These are phyloP conservation scores for Rhynchomys soricoides DNA, from an alignment of 2,113 vertebrate species.

Conservation along the genomic window DNA sequence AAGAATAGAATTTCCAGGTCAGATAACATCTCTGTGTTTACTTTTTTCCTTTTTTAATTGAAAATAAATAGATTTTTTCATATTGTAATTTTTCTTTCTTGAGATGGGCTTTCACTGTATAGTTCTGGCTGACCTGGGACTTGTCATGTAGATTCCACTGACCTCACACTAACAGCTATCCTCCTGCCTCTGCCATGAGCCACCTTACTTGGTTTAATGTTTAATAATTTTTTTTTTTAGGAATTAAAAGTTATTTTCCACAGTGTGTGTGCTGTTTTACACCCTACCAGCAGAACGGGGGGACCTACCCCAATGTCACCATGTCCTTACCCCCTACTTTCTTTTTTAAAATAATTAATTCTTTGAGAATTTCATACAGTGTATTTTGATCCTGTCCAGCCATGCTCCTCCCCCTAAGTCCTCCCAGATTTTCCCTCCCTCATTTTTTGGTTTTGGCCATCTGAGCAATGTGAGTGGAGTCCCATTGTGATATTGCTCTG, in stretches of 20 bases:
- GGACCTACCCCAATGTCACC: not conserved
- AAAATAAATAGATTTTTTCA: not conserved
- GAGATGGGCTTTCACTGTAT: too few species aligned
- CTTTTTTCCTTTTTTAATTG: not conserved
- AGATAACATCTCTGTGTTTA: not conserved
- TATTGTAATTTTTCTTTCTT: not conserved
- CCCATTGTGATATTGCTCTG: not conserved
- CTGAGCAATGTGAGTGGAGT: not conserved
- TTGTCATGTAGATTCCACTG: not conserved
- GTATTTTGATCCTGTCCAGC: not conserved
- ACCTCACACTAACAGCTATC: not conserved
- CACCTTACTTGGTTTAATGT: too few species aligned
- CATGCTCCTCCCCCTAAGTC: not conserved
- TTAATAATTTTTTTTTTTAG: not conserved
- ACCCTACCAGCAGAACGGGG: not conserved
- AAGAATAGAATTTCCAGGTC: not conserved
- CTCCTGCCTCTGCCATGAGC: not conserved
- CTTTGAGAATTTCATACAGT: not conserved
- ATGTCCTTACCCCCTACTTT: not conserved
- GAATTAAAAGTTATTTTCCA: not conserved
- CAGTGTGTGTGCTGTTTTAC: not conserved
- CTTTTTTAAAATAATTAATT: not conserved
- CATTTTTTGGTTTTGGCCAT: not conserved
- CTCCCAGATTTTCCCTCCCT: not conserved
- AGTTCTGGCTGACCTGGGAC: not conserved